Evolutionary conservation across 2,113 vertebrate genomes (phyloP).

Genomic region (Ancistrus triradiatus): DNA sequence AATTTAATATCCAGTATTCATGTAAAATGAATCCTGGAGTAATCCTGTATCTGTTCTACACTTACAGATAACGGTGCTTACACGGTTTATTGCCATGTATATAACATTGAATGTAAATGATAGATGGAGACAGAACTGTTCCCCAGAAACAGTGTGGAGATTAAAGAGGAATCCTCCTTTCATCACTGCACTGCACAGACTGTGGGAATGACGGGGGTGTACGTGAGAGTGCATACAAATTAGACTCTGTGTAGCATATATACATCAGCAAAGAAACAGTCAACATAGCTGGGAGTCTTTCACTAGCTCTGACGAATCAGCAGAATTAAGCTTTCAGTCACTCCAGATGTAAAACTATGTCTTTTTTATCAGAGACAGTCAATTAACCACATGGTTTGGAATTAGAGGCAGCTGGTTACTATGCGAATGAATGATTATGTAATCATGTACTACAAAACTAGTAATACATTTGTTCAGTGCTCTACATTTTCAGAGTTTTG

Average conservation of each 20-base stretch:
- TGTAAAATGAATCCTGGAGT: neutral
- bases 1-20: neutral
- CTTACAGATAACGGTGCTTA: no score
- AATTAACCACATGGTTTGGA: neutral
- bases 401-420: neutral
- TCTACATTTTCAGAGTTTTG: no score
- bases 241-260: slow-evolving; percentile 4
- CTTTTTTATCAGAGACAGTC: neutral
- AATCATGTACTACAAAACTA: neutral
- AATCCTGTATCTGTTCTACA: no score
- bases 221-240: slow-evolving; percentile 26
- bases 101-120: no score
- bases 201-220: neutral
- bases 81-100: no score
- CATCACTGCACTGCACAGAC: slow-evolving; percentile 8
- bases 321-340: neutral
- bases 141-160: neutral
- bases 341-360: slow-evolving; percentile 7
- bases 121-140: no score
- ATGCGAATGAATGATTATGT: neutral
- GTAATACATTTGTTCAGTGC: no score
- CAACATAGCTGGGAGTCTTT: slow-evolving; percentile 3
- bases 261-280: neutral
- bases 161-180: neutral
- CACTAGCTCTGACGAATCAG: slow-evolving; percentile 15